Base-by-base conservation (phyloP, 2,113 vertebrate genomes). In the Sebastes fasciatus region DNA sequence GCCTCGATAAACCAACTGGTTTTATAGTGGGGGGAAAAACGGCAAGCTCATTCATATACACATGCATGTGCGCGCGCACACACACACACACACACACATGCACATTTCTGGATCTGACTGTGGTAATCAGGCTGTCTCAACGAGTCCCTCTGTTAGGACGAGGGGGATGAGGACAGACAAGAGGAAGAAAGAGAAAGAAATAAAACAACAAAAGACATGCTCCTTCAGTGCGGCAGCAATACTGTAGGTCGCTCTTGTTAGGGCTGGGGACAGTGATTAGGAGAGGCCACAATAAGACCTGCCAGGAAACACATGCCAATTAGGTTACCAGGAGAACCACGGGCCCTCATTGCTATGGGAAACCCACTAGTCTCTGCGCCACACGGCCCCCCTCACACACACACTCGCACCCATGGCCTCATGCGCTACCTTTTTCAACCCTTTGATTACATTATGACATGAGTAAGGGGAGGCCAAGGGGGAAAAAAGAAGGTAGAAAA, bases 241-340 rank as follows among this genome's bases (percentile, higher is more conserved):
- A 93, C 92, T 92, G 94, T 91, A 94, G 91, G 90, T 91, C 74
- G 80, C 89, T 88, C 93, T 94, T 94, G 91, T 94, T 94, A 94
- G 92, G 92, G 87, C 91, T 88, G 92, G 90, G 93, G 91, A 94
- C 92, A 88, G 92, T 93, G 94, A 94, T 94, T 94, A 93, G 92
- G 91, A 89, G 91, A 90, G 94, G 84, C 93, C 92, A 94, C 91
- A 95, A 95, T 92, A 82, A 93, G 91, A 92, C 90, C 92, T 86
- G 92, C 92, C 91, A 90, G 93, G 94, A 92, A 95, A 94, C 92
- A 93, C 94, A 95, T 95, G 94, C 94, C 94, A 95, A 95, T 95
- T 95, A 95, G 90, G 93, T 95, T 94, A 94, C 94, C 93, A 94
- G 83, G 94, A 94, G 93, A 95, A 93, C 94, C 86, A 80, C 46